Evolutionary conservation across 2,797 vertebrate species (phyloP).

Genomic region (Platyrinchus mystaceus): DNA sequence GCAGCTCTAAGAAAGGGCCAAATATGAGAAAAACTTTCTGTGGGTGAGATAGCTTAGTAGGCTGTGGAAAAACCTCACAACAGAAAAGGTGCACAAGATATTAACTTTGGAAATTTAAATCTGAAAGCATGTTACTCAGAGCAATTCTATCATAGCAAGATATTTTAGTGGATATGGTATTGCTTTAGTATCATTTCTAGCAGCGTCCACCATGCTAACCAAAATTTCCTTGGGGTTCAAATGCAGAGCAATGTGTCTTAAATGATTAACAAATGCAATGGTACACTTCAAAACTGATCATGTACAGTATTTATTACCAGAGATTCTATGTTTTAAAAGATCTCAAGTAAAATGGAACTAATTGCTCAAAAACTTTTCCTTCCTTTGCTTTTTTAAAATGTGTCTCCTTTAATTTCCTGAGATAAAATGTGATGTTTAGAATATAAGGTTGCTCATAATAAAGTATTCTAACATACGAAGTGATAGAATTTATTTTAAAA

Average conservation of each 20-base stretch:
- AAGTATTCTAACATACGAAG: slow-evolving; percentile 43
- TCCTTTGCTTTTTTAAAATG: slow-evolving; percentile 2
- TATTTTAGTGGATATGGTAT: not conserved
- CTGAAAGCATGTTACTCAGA: not conserved
- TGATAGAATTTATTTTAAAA: slow-evolving; percentile 27
- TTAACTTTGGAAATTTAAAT: not conserved
- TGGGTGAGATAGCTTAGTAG: not conserved
- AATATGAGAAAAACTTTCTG: not conserved
- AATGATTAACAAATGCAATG: slow-evolving; percentile 28
- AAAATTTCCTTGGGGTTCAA: not conserved
- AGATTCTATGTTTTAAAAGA: slow-evolving; percentile 21
- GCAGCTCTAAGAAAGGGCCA: not conserved
- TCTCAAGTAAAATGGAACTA: slow-evolving; percentile 10
- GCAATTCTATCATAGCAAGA: not conserved
- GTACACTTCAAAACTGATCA: slow-evolving; percentile 42
- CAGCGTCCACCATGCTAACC: not conserved
- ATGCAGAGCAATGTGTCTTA: not conserved
- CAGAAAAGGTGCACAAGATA: not conserved
- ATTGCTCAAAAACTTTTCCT: slow-evolving; percentile 52
- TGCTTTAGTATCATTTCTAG: not conserved
- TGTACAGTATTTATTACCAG: slow-evolving; percentile 41
- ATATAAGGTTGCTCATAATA: slow-evolving; percentile 56
- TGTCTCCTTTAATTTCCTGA: slow-evolving; percentile 66
- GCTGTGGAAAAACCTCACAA: not conserved
- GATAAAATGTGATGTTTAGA: slow-evolving; percentile 5